These are phyloP conservation scores for Alca torda DNA, from an alignment of 2,797 vertebrate genomes.

Conservation along the genomic window DNA sequence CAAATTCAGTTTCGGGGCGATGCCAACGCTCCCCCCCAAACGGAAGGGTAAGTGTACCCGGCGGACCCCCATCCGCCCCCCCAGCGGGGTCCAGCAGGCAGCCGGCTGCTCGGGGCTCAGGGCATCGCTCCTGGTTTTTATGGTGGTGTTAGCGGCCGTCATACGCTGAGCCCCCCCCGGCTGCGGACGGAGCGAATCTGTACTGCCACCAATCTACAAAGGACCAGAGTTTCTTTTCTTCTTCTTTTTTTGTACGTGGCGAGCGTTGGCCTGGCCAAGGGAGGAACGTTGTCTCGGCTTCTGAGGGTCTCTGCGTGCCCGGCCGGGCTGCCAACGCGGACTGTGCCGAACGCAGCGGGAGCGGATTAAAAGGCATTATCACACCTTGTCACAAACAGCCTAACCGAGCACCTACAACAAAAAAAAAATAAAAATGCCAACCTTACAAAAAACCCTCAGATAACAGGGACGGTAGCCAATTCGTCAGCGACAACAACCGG, in stretches of 20 bases:
- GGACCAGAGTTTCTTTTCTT: constrained; percentile 77
- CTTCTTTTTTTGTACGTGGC: constrained; percentile 68
- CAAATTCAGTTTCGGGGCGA: constrained; percentile 83
- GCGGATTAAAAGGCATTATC: constrained; percentile 56
- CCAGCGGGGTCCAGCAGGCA: constrained; percentile 95
- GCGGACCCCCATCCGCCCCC: constrained; percentile 90
- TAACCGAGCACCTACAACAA: constrained; percentile 49
- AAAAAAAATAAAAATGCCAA: constrained; percentile 27
- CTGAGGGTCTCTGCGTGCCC: constrained; percentile 54
- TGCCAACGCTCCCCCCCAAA: constrained; percentile 86
- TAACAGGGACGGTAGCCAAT: constrained; percentile 5
- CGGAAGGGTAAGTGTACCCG: constrained; percentile 94
- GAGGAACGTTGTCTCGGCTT: constrained; percentile 60
- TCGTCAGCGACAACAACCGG: background rate
- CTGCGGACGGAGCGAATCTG: constrained; percentile 71
- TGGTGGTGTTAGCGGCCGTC: constrained; percentile 83
- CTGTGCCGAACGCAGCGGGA: constrained; percentile 58
- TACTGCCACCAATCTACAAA: constrained; percentile 77
- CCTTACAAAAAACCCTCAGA: constrained; percentile 26
- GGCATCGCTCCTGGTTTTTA: constrained; percentile 76
- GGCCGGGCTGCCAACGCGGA: constrained; percentile 58
- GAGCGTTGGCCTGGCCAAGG: constrained; percentile 68
- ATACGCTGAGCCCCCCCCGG: constrained; percentile 83
- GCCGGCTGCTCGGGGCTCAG: constrained; percentile 74
- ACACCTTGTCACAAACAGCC: constrained; percentile 64